Base-by-base conservation (phyloP, 2,797 vertebrate genomes). In the Enteromius mattozi region DNA sequence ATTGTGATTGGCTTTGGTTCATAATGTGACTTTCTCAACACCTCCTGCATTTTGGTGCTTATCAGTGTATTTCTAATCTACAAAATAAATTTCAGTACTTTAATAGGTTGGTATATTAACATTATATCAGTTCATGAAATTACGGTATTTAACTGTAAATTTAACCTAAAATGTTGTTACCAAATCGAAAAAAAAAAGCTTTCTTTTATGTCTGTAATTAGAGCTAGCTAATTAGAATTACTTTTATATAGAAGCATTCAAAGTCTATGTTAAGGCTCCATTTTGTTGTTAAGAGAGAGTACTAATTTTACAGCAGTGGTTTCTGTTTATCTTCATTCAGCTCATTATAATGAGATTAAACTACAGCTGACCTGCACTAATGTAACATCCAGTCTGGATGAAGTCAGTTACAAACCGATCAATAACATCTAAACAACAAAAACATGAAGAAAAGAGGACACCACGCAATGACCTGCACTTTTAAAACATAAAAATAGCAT, bases 301-400 rank as follows among this genome's bases (percentile, higher is more conserved):
- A 51, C n/a, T 65, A 19, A 35, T 77, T 72, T 17, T 78, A 68
- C n/a, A 61, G 47, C 40, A 71, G 80, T 59, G 13, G 3, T 61
- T 37, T 19, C 63, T 54, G 45, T 89, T 80, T 82, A 81, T 89
- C 84, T 86, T 85, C 56, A 86, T 87, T 86, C 65, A 71, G 68
- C 78, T 51, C 54, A 49, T 70, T 56, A 47, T 80, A 89, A 84
- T 86, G 66, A 68, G 88, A 89, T 89, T 89, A 89, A 61, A 82
- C 86, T 71, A 12, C 1, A 82, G 75, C 56, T 87, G 82, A 87
- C 86, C 88, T 66, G 56, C 14, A 9, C 76, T 86, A 63, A 86
- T 80, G 82, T 66, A 85, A 66, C 77, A 63, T 83, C 40, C 80
- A 82, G 76, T 76, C 75, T 68, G 47, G 30, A 61, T 65, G 30